Base-by-base conservation (phyloP, 2,113 vertebrate species). In the Neotoma lepida region DNA sequence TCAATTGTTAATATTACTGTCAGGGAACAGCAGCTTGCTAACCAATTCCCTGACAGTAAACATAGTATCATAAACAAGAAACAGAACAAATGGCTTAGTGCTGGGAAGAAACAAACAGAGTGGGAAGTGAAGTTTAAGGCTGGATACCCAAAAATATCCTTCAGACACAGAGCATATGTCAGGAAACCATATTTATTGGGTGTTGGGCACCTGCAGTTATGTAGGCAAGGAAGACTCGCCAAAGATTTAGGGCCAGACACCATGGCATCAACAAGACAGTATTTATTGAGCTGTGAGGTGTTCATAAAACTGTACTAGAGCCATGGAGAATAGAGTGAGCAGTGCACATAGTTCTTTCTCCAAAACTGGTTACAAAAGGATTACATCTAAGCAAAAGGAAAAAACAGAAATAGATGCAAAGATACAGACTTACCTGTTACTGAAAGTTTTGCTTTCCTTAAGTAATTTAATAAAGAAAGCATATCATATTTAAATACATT, bases 231-330 rank as follows among this genome's bases (percentile, higher is more conserved):
- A 3, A n/a, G 46, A 22, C 30, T 76, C 22, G 70, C 63, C 77
- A 9, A 88, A 81, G 92, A 93, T 90, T 82, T 82, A 96, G n/a
- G 28, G 44, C 74, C 39, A 35, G 74, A 30, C 71, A 49, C 44
- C 4, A 58, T 46, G 49, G 64, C 30, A n/a, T 54, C 81, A 66
- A 51, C 39, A 90, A 71, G 61, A 76, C 71, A 73, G 44, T 88
- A 46, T 81, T 95, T 89, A 94, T 24, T 7, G 81, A 96, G 73
- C 86, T 88, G 8, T 5, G 13, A 30, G 4, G 4, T 51, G 18
- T 56, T 82, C 51, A 61, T 33, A 77, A 73, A 92, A 68, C 71
- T 58, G 0, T 39, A 9, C 39, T 66, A 82, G 20, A 86, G 49
- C 39, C 22, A 13, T 4, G 4, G 18, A 39, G 14, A 58, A 63